Percentiles rank a stretch among this genome's conserved stretches.
These are phyloP conservation scores for Peromyscus eremicus DNA, from an alignment of 2,797 vertebrate genomes.

Conservation along the genomic window DNA sequence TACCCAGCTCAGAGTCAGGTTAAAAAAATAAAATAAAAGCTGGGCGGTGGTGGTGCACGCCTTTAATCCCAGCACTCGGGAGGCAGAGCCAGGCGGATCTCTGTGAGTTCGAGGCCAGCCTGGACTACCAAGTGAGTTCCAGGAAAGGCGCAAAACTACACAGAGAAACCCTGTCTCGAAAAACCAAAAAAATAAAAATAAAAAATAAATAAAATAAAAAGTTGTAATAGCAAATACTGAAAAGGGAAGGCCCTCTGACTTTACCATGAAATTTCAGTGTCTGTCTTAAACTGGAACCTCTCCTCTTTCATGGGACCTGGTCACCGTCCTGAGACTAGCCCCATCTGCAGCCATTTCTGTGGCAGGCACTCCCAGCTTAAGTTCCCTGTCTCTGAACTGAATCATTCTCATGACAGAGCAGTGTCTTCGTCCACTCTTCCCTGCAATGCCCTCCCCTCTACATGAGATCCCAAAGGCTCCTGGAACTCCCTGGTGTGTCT, in stretches of 20 bases:
- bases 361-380: neutral
- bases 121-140: too few species aligned
- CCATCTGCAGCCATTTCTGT: neutral
- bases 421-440: neutral
- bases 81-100: too few species aligned
- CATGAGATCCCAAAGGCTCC: neutral
- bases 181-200: too few species aligned
- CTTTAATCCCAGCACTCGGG: too few species aligned
- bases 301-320: neutral
- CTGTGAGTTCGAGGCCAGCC: too few species aligned
- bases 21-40: neutral
- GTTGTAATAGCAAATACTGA: neutral
- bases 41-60: too few species aligned
- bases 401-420: neutral
- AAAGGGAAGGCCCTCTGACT: neutral
- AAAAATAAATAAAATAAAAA: neutral
- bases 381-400: neutral
- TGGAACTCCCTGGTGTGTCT: rapidly evolving
- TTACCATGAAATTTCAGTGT: neutral
- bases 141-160: too few species aligned
- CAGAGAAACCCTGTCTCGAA: too few species aligned
- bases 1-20: neutral
- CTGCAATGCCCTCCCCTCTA: neutral
- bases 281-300: neutral
- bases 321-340: neutral